Evolutionary conservation across 2,797 vertebrate species (phyloP).

Genomic region (Tadarida brasiliensis): DNA sequence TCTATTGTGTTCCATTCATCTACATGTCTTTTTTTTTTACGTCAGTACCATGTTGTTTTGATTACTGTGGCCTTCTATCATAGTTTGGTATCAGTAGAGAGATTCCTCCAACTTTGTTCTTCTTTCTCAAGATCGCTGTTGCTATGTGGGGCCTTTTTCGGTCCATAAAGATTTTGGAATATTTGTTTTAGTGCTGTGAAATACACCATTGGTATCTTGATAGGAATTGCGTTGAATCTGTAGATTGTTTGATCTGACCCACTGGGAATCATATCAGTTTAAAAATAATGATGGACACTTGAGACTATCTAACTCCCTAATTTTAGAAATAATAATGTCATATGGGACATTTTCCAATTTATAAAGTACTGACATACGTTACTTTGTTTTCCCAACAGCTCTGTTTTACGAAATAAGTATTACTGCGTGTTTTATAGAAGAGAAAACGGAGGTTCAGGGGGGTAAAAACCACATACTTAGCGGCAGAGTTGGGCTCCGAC

Average conservation of each 20-base stretch:
- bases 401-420: neutral
- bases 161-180: neutral
- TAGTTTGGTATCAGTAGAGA: neutral
- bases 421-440: neutral
- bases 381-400: neutral
- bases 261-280: neutral
- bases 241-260: neutral
- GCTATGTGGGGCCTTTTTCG: neutral
- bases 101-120: neutral
- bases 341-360: neutral
- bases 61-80: neutral
- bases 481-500: neutral
- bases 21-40: neutral
- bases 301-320: neutral
- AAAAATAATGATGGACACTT: neutral
- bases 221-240: neutral
- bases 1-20: neutral
- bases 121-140: neutral
- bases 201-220: neutral
- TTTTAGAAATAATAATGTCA: conserved; percentile 39
- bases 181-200: neutral
- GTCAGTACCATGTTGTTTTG: neutral
- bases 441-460: neutral
- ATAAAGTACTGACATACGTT: neutral
- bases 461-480: neutral